Base-by-base conservation (phyloP, 2,797 vertebrate species). In the Astyanax mexicanus region DNA sequence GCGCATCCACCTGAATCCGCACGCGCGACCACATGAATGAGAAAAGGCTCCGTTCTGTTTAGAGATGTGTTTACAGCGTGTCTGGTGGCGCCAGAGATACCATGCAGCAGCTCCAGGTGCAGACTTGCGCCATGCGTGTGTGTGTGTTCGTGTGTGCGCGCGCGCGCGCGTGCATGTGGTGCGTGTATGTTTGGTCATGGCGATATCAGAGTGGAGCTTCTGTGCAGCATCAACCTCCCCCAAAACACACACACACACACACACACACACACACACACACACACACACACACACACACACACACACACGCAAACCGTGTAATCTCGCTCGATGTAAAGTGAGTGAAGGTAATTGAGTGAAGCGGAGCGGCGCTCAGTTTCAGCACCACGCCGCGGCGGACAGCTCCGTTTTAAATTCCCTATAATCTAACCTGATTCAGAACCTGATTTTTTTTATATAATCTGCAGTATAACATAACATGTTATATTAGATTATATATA, bases 311-410 rank as follows among this genome's bases (percentile, higher is more conserved):
- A 7, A 15, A 23, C n/a, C n/a, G 23, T 25, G 60, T 78, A 72
- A 27, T 74, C 67, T 25, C 74, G 57, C 44, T 77, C 70, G 17
- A 54, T 75, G 74, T 64, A 73, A 65, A 67, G 21, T 55, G 67
- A 74, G 40, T 62, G 38, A 52, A 62, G 38, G 49, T 75, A 67
- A 78, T 49, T 77, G 66, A 77, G 77, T 44, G 37, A 29, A 69
- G 23, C 81, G 49, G 12, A 35, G 47, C 47, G 58, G 27, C 17
- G 70, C 47, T 38, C 47, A 5, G 13, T 64, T 66, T 15, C n/a
- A n/a, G n/a, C n/a, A n/a, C n/a, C n/a, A n/a, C n/a, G n/a, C n/a
- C n/a, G n/a, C n/a, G n/a, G n/a, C n/a, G n/a, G n/a, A n/a, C n/a
- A n/a, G n/a, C n/a, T 12, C 40, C 40, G 38, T 12, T 38, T 38